phyloP scores from a whole-genome alignment of 2,797 vertebrate genomes.

The Microcaecilia unicolor region DNA sequence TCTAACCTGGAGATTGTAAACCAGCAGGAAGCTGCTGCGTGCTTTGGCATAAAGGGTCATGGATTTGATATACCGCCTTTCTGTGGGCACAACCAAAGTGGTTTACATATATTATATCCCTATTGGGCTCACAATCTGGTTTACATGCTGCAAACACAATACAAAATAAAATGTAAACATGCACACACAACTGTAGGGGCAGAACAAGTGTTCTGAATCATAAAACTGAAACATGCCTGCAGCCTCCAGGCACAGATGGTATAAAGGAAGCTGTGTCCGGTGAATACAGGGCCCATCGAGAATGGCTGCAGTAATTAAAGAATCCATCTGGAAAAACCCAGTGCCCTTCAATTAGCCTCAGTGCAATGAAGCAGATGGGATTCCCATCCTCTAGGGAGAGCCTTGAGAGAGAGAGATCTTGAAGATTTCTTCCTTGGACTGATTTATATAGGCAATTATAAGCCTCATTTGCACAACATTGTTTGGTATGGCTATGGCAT shows the following conservation, averaged over 20 bases:
- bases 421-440: conserved; percentile 54
- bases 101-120: too few relatives aligned
- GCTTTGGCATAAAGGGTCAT: too few relatives aligned
- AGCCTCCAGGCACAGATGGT: not conserved
- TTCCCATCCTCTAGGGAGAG: conserved; percentile 50
- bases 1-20: too few relatives aligned
- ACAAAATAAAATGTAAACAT: too few relatives aligned
- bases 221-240: conserved; percentile 15
- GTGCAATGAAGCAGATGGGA: conserved; percentile 62
- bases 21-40: too few relatives aligned
- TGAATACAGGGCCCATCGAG: conserved; percentile 41
- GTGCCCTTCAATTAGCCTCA: conserved; percentile 52
- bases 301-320: conserved; percentile 59
- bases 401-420: conserved; percentile 55
- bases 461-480: conserved; percentile 48
- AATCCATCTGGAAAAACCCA: conserved; percentile 56
- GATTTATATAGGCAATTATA: conserved; percentile 65
- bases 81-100: too few relatives aligned
- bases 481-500: conserved; percentile 36
- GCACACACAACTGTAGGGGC: too few relatives aligned
- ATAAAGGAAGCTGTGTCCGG: conserved; percentile 17
- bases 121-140: too few relatives aligned
- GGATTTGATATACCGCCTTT: too few relatives aligned
- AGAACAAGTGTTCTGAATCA: conserved; percentile 24
- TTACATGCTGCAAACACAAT: too few relatives aligned